Evolutionary conservation across 2,113 vertebrate species (phyloP).

Genomic region (Panthera leo): DNA sequence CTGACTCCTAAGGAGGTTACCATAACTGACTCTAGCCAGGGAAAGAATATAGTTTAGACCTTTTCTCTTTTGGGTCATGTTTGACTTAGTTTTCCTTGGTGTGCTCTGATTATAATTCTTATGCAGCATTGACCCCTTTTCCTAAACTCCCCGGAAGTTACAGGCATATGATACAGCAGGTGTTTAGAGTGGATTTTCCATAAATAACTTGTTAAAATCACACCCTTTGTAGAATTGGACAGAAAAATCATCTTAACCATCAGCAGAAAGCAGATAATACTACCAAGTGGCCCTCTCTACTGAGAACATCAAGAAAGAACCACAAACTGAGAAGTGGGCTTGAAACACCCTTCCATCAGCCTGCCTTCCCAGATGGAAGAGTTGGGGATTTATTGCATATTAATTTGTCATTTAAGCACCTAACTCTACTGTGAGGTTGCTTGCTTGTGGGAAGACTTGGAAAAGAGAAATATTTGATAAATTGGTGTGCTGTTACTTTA

Average conservation of each 20-base stretch:
- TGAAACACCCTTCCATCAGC: not conserved
- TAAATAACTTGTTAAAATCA: not conserved
- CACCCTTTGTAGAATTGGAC: not conserved
- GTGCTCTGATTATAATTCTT: not conserved
- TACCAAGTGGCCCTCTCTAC: not conserved
- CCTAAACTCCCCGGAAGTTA: not conserved
- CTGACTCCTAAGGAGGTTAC: not conserved
- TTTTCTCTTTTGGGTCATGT: not conserved
- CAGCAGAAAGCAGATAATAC: not conserved
- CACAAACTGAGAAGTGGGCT: not conserved
- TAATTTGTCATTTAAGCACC: not conserved
- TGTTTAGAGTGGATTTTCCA: not conserved
- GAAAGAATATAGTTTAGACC: not conserved
- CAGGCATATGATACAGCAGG: not conserved
- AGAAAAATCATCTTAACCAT: not conserved
- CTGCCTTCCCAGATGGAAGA: not conserved
- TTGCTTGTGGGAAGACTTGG: not conserved
- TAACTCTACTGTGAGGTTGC: not conserved
- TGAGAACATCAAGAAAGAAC: not conserved
- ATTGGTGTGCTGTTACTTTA: not conserved
- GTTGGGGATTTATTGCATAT: not conserved
- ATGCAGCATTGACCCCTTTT: not conserved
- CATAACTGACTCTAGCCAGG: not conserved
- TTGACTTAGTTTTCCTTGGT: not conserved
- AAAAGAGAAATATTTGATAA: not conserved